Conservation (phyloP, 1,140 invertebrate species). For the Agrypnia vestita region DNA sequence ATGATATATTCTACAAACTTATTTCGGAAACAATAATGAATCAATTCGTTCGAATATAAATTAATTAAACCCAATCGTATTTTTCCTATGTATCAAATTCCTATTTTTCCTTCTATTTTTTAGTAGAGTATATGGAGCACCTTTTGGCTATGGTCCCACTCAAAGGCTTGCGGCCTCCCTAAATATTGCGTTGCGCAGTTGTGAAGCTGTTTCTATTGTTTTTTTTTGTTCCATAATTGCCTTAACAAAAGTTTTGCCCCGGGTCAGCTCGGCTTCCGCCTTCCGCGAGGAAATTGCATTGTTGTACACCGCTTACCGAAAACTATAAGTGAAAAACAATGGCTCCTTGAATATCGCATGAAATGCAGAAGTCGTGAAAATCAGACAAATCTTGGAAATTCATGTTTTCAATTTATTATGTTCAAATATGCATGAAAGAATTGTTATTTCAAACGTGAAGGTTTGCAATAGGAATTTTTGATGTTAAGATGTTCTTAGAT, state of each 20-base stretch:
- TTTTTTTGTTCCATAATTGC: conserved; percentile 60
- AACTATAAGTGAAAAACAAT: conserved; percentile 42
- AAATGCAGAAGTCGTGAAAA: not conserved
- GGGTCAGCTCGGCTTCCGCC: conserved; percentile 43
- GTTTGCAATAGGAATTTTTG: not conserved
- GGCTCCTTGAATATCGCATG: not conserved
- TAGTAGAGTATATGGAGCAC: not conserved
- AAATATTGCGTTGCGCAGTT: conserved; percentile 59
- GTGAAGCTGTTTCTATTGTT: conserved; percentile 54
- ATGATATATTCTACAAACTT: too few relatives aligned
- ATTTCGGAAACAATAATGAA: too few relatives aligned
- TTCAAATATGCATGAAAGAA: not conserved
- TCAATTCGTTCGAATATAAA: too few relatives aligned
- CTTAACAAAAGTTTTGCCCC: conserved; percentile 57
- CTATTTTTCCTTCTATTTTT: too few relatives aligned
- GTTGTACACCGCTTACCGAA: conserved; percentile 45
- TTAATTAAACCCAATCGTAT: too few relatives aligned
- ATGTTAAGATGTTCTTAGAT: too few relatives aligned
- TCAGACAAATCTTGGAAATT: too few relatives aligned
- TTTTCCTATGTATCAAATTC: too few relatives aligned
- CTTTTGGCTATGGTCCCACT: not conserved
- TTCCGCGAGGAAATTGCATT: conserved; percentile 49
- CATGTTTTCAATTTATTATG: not conserved
- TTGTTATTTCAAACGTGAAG: not conserved
- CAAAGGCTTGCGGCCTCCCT: conserved; percentile 21